phyloP scores from a whole-genome alignment of 92 coral and sea anemone species.

The Parazoanthus darwini region DNA sequence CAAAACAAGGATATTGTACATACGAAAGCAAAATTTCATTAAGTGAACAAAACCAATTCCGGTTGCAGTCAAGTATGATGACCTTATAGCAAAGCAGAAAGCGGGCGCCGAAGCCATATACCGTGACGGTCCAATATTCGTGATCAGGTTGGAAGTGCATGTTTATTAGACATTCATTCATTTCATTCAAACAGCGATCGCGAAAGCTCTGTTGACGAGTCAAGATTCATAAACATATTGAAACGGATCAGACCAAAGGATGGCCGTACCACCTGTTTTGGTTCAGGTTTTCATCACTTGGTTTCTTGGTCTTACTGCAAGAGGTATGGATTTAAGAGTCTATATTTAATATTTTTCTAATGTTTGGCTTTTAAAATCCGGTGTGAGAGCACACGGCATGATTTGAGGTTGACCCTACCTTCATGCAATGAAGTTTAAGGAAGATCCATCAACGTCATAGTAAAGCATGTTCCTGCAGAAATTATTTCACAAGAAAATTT shows the following conservation, averaged over 20 bases:
- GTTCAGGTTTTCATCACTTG: background rate
- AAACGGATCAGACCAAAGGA: background rate
- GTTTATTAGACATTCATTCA: background rate
- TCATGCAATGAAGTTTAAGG: background rate
- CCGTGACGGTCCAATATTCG: background rate
- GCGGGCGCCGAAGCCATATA: background rate
- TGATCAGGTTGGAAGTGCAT: background rate
- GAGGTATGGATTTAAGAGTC: background rate
- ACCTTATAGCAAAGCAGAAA: background rate
- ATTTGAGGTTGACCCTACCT: too few species aligned
- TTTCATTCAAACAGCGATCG: background rate
- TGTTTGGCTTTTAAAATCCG: background rate
- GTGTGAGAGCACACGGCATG: background rate
- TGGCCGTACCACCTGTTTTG: background rate
- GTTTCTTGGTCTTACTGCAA: background rate
- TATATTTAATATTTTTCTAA: too few species aligned
- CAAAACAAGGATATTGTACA: background rate
- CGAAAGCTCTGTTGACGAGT: background rate
- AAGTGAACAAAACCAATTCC: background rate
- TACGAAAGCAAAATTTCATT: background rate
- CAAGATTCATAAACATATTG: background rate
- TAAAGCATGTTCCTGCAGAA: background rate
- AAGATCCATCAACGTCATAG: background rate
- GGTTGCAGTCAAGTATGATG: background rate
- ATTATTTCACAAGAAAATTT: too few species aligned